Evolutionary conservation across 2,888 invertebrate genomes (phyloP), one percentile per base, ranked within the genome.

Genomic region (Drosophila rubida): DNA sequence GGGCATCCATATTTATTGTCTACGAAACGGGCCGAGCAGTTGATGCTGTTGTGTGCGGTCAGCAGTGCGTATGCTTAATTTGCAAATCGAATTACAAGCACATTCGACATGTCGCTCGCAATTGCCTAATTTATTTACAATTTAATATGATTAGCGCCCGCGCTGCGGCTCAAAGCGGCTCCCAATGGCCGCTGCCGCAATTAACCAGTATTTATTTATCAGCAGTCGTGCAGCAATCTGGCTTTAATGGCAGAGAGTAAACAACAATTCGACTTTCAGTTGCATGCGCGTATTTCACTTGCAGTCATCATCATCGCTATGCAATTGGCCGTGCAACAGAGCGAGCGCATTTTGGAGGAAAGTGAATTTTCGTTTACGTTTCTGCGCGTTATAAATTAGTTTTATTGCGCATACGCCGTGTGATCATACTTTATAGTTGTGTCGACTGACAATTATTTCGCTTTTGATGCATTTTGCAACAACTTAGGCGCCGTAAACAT

Each of bases 1-100:
- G 61, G 51, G 23, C 65, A 81, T 79, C 75, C 74, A 77, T 75
- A 68, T 81, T 74, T 68, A 63, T 78, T 68, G 48, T 27, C 50
- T 37, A 50, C 54, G 59, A 60, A 57, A 27, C 30, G 44, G 32
- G 54, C 45, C 16, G 25, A 49, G 23, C 25, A 59, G 37, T 62
- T 59, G 13, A 37, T 32, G 44, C 27, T 32, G 39, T 49, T 68
- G 48, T 39, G 44, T 54, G 70, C 37, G 59, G 67, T 46, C 62
- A 71, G 30, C 71, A 41, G 54, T 48, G 63, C 68, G 63, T 46
- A 58, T 59, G 50, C 69, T 69, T 59, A 68, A 64, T 69, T 76
- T 76, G 75, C 69, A 76, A 65, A 75, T 61, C 39, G 11, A 23
- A 54, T 63, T 46, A 61, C 48, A 25, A 14, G 27, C 41, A n/a